A percentile compares a stretch with the other conserved stretches of the same genome.
Conservation (phyloP, 2,888 invertebrate genomes). For the Hyposoter didymator region DNA sequence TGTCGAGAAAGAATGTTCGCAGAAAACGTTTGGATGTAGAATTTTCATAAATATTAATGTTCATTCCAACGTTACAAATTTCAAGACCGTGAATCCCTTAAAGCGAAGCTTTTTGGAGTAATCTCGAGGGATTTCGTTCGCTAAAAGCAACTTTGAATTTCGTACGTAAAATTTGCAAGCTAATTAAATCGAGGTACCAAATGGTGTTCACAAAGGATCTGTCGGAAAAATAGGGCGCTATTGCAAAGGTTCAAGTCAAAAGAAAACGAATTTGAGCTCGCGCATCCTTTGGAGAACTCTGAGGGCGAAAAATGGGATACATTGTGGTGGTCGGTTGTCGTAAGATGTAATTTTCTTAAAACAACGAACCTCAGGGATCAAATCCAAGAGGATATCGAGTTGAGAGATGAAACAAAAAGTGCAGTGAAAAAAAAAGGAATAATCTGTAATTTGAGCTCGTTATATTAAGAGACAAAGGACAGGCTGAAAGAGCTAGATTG, state of each 20-base stretch:
- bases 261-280: neutral
- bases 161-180: slow-evolving; percentile 16
- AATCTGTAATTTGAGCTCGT: slow-evolving; percentile 2
- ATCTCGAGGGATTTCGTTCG: neutral
- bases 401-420: neutral
- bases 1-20: neutral
- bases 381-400: neutral
- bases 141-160: slow-evolving; percentile 6
- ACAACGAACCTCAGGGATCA: neutral
- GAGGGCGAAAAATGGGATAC: neutral
- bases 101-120: neutral
- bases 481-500: slow-evolving; percentile 8
- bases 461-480: slow-evolving; percentile 24
- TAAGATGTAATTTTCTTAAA: neutral
- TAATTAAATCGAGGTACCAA: slow-evolving; percentile 5
- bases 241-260: neutral
- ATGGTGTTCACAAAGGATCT: slow-evolving; percentile 1
- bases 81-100: neutral
- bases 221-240: neutral
- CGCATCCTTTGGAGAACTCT: neutral
- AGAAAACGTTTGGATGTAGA: neutral
- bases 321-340: neutral
- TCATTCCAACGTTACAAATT: neutral
- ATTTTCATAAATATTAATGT: neutral
- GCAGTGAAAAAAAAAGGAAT: neutral